phyloP scores from a whole-genome alignment of 2,888 invertebrate genomes.

The Dicyrtomina minuta region DNA sequence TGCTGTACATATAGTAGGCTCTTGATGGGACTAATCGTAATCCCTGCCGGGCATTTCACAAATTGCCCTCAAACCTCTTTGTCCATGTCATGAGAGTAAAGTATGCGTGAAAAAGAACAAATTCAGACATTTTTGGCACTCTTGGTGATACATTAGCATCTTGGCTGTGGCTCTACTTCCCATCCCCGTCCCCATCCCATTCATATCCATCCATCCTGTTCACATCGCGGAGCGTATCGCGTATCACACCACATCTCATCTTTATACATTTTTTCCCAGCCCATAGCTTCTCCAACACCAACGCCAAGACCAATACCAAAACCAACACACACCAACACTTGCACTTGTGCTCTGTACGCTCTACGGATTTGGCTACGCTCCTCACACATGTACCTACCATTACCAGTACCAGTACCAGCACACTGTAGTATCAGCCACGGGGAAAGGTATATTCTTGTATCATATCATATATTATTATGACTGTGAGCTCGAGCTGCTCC shows the following conservation, averaged over 20 bases:
- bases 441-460: background rate
- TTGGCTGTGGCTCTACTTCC: background rate
- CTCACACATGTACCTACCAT: no score
- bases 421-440: background rate
- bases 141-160: background rate
- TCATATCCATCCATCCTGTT: no score
- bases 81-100: slow-evolving; percentile 6
- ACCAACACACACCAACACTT: no score
- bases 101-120: slow-evolving; percentile 6
- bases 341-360: background rate
- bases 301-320: no score
- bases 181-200: background rate
- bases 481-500: no score
- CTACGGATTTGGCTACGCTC: background rate
- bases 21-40: slow-evolving; percentile 2
- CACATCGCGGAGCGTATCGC: no score
- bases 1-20: background rate
- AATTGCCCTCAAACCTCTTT: slow-evolving; percentile 24
- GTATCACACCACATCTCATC: no score
- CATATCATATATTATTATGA: no score
- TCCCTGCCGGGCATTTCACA: slow-evolving; percentile 22
- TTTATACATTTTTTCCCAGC: background rate
- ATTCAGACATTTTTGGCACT: slow-evolving; percentile 21
- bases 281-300: no score
- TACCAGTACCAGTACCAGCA: no score